Conservation (phyloP, 92 coral and sea anemone genomes). For the Phenganax stokvisi region DNA sequence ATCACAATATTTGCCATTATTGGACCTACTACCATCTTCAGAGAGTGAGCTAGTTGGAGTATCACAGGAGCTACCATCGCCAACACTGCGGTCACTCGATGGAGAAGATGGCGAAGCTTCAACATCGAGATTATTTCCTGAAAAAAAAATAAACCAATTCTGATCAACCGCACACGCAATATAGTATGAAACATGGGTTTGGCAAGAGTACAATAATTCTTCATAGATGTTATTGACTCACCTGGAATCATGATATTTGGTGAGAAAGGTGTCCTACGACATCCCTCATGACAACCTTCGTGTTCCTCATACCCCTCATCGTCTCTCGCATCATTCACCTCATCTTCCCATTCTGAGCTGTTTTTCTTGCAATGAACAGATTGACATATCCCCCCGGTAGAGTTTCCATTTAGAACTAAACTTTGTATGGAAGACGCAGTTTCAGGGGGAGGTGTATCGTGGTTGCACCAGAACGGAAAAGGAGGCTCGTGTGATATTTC, state of each 20-base stretch:
- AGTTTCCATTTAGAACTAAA: constrained; percentile 12
- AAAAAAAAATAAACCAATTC: background rate
- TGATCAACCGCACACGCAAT: no score
- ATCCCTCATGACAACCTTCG: constrained; percentile 14
- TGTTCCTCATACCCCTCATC: background rate
- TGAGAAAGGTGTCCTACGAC: constrained; percentile 8
- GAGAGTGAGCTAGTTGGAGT: constrained; percentile 58
- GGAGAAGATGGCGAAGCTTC: constrained; percentile 80
- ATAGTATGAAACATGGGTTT: background rate
- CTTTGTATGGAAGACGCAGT: constrained; percentile 33
- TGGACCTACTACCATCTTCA: constrained; percentile 57
- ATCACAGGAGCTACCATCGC: constrained; percentile 75
- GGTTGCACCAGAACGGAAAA: constrained; percentile 25
- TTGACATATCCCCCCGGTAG: constrained; percentile 4
- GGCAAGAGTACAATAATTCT: background rate
- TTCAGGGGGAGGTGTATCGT: constrained; percentile 25
- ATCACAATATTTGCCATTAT: constrained; percentile 73
- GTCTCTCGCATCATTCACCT: constrained; percentile 12
- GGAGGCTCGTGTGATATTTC: background rate
- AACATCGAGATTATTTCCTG: constrained; percentile 50
- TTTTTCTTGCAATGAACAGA: constrained; percentile 14
- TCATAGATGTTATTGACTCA: constrained; percentile 2
- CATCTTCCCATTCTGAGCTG: background rate
- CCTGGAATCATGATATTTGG: constrained; percentile 38
- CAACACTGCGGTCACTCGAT: constrained; percentile 69